A percentile compares a stretch with the other conserved stretches of the same genome.
These are phyloP conservation scores for Drosophila mayaguana DNA, from an alignment of 2,888 invertebrate species.

Conservation along the genomic window DNA sequence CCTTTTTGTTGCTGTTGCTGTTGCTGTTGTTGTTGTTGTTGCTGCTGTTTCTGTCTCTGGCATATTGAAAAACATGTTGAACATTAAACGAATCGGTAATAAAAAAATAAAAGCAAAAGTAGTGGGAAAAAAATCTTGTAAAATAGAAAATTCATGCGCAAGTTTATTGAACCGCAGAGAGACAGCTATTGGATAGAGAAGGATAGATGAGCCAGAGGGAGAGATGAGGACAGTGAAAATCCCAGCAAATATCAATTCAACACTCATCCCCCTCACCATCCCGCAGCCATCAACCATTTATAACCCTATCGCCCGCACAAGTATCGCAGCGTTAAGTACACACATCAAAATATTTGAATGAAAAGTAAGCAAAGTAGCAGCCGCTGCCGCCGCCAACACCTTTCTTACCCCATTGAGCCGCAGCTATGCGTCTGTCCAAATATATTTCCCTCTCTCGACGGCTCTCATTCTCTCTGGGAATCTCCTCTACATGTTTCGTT, in stretches of 20 bases:
- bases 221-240: neutral
- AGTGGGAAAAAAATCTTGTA: constrained; percentile 47
- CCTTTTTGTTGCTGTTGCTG: constrained; percentile 17
- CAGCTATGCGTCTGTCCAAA: constrained; percentile 6
- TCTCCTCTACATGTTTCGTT: constrained; percentile 7
- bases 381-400: neutral
- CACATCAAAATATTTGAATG: constrained; percentile 78
- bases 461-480: constrained; percentile 1
- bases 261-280: neutral
- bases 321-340: constrained; percentile 48
- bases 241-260: constrained; percentile 44
- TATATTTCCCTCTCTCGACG: constrained; percentile 3
- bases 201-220: neutral
- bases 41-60: constrained; percentile 42
- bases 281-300: neutral
- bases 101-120: constrained; percentile 12
- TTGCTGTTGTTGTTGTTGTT: constrained; percentile 22
- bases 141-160: constrained; percentile 74
- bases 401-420: constrained; percentile 1
- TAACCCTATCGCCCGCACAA: constrained; percentile 14
- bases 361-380: constrained; percentile 77
- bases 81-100: constrained; percentile 58
- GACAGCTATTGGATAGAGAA: constrained; percentile 6
- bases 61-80: constrained; percentile 65
- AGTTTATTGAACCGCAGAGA: constrained; percentile 74